A percentile compares a stretch with the other conserved stretches of the same genome.
Evolutionary conservation across 2,888 invertebrate genomes (phyloP).

Genomic region (Imbricaverruca yamaguchii): DNA sequence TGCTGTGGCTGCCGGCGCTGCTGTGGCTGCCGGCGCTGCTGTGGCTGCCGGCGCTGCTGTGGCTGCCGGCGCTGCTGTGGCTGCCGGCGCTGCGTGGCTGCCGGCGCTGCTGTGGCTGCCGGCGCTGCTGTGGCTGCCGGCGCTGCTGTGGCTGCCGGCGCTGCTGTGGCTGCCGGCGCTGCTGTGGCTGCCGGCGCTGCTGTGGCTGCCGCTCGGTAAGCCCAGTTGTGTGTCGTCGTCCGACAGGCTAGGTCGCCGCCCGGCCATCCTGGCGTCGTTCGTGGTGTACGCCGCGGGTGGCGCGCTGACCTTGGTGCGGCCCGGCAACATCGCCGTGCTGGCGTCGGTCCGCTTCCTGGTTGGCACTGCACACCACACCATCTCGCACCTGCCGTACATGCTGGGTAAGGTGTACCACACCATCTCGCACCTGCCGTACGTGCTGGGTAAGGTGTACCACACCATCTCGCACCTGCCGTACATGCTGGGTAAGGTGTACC

Average conservation of each 20-base stretch:
- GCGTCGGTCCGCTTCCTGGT: slow-evolving; percentile 27
- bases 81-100: too few relatives aligned
- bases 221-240: too few relatives aligned
- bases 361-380: slow-evolving; percentile 32
- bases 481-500: slow-evolving; percentile 20
- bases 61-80: too few relatives aligned
- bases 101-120: too few relatives aligned
- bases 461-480: slow-evolving; percentile 14
- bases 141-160: too few relatives aligned
- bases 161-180: too few relatives aligned
- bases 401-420: slow-evolving; percentile 29
- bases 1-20: too few relatives aligned
- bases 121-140: too few relatives aligned
- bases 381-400: slow-evolving; percentile 33
- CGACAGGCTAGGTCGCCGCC: slow-evolving; percentile 31
- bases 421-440: not conserved
- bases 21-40: too few relatives aligned
- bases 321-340: slow-evolving; percentile 25
- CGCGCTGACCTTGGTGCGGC: slow-evolving; percentile 24
- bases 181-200: too few relatives aligned
- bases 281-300: slow-evolving; percentile 31
- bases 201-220: too few relatives aligned
- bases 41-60: too few relatives aligned
- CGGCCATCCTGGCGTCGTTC: slow-evolving; percentile 26
- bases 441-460: not conserved